These are phyloP conservation scores for Thera obeliscata DNA, from an alignment of 2,888 invertebrate species.

Conservation along the genomic window DNA sequence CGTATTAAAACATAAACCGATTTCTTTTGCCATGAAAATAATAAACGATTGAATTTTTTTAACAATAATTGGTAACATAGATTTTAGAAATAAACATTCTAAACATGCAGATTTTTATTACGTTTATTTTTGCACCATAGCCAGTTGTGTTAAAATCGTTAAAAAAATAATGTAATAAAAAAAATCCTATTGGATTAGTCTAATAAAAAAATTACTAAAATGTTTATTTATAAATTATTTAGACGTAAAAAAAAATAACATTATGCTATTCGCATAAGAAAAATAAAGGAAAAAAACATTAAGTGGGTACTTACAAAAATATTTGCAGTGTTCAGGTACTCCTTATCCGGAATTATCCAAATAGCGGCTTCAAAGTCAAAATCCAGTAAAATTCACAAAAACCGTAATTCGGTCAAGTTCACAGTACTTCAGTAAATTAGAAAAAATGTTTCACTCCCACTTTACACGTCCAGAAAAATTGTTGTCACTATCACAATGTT, in stretches of 20 bases:
- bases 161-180: background rate
- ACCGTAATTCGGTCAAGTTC: slow-evolving; percentile 58
- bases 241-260: too few relatives aligned
- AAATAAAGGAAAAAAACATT: too few relatives aligned
- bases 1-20: too few relatives aligned
- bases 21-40: too few relatives aligned
- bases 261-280: too few relatives aligned
- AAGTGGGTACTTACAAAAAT: slow-evolving; percentile 76
- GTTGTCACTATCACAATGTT: slow-evolving; percentile 80
- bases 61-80: too few relatives aligned
- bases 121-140: background rate
- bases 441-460: slow-evolving; percentile 72
- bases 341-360: slow-evolving; percentile 82
- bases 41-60: too few relatives aligned
- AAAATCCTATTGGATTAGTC: slow-evolving; percentile 25
- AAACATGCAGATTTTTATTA: background rate
- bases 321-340: slow-evolving; percentile 78
- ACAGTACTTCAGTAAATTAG: slow-evolving; percentile 61
- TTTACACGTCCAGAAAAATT: slow-evolving; percentile 73
- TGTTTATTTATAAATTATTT: background rate
- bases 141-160: background rate
- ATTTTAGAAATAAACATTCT: too few relatives aligned
- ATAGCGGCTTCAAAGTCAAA: slow-evolving; percentile 72
- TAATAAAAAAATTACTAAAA: background rate
- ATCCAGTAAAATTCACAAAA: slow-evolving; percentile 70